Evolutionary conservation across 2,888 invertebrate genomes (phyloP), one percentile per base, ranked within the genome.

Genomic region (Heliconius ethilla): DNA sequence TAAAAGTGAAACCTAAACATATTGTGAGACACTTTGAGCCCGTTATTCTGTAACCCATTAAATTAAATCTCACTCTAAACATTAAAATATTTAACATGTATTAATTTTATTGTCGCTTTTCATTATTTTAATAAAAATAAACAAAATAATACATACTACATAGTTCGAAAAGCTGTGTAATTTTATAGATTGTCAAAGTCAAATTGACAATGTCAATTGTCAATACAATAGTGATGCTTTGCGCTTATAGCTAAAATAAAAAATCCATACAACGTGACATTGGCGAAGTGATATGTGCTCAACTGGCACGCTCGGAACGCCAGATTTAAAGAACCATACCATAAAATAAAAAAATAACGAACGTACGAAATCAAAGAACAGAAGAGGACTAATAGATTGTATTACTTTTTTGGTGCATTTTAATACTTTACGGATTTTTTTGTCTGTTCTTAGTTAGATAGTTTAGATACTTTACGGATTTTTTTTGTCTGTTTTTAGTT

Each of bases 21-120:
- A 91, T 81, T 75, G 87, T 85, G 45, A 94, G 89, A 86, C 93
- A 94, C 93, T 89, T 93, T 81, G 92, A 91, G 37, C 88, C 83
- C 70, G 86, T 89, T 79, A 94, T 81, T 80, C 89, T 86, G 83
- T 90, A 91, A 83, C 93, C 93, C 94, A 94, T 92, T 81, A 92
- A 87, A 86, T 81, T 86, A 73, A 92, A 82, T 83, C 86, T 86
- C 83, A n/a, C n/a, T 72, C 84, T 88, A 81, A 83, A 87, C 92
- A 93, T 92, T 83, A 84, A 77, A 67, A 67, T 67, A 72, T 51
- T 65, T 37, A 72, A 55, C 55, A 72, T 55, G 55, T 67, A 62
- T 45, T 13, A 45, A 33, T 59, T 55, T 55, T 72, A 65, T 55
- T 63, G 40, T 27, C n/a, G 10, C 18, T 18, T 45, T 77, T 74